phyloP scores from a whole-genome alignment of 35 echinoderm and acorn worm genomes.

The Apostichopus californicus region DNA sequence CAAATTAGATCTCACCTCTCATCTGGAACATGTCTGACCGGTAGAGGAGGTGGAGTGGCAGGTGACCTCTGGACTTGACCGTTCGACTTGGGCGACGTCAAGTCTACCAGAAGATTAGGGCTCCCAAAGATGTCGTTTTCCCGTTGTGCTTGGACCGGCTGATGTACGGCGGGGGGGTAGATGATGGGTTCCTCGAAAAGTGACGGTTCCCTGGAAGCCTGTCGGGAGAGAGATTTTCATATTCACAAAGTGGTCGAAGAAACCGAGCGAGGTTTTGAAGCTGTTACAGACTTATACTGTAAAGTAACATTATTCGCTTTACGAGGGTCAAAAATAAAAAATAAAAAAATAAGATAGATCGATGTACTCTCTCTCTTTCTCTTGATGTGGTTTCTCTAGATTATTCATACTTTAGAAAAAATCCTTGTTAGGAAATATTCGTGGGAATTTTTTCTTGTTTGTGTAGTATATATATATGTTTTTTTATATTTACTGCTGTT shows the following conservation, averaged over 20 bases:
- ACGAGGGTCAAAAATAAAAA: background rate
- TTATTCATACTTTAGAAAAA: too few relatives aligned
- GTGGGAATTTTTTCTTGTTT: too few relatives aligned
- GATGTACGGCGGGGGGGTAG: background rate
- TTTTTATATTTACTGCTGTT: too few relatives aligned
- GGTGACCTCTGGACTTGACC: slow-evolving; percentile 55
- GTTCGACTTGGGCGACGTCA: slow-evolving; percentile 52
- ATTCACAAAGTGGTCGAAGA: too few relatives aligned
- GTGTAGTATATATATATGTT: too few relatives aligned
- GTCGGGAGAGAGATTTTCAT: background rate
- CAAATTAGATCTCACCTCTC: slow-evolving; percentile 60
- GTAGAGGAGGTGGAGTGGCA: slow-evolving; percentile 35
- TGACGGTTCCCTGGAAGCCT: slow-evolving; percentile 49
- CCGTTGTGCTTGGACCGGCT: background rate
- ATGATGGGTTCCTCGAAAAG: slow-evolving; percentile 38
- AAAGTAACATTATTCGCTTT: background rate
- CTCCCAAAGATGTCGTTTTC: slow-evolving; percentile 50
- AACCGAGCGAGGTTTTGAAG: too few relatives aligned
- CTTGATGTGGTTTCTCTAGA: too few relatives aligned
- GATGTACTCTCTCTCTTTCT: too few relatives aligned
- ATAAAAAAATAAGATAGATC: too few relatives aligned
- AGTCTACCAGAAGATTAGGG: slow-evolving; percentile 50
- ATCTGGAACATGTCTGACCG: slow-evolving; percentile 71
- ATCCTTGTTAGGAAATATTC: too few relatives aligned
- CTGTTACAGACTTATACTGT: too few relatives aligned